Evolutionary conservation across 2,797 vertebrate species (phyloP).

Genomic region (Cirrhinus molitorella): DNA sequence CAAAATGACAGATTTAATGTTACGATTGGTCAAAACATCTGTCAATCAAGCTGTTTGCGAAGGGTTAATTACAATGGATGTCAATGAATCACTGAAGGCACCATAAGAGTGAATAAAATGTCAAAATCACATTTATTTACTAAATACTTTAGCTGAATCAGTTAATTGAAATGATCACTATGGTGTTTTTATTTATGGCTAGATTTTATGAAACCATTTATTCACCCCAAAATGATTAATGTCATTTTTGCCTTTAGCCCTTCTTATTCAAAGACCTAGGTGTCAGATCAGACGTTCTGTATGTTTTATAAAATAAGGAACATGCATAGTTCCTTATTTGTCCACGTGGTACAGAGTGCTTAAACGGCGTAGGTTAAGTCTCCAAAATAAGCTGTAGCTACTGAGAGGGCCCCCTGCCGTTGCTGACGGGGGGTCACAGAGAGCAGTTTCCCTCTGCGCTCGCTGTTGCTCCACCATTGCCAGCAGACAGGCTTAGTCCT

Average conservation of each 20-base stretch:
- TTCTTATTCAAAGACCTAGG: not conserved
- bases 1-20: no score
- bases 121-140: not conserved
- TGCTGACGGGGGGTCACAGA: constrained; percentile 16
- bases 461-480: constrained; percentile 10
- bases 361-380: not conserved
- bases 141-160: not conserved
- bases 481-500: constrained; percentile 8
- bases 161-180: not conserved
- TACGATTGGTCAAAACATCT: no score
- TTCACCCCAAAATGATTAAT: not conserved
- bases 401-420: not conserved
- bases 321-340: constrained; percentile 10
- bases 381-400: not conserved
- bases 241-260: not conserved
- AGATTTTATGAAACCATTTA: no score
- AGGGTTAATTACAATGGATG: no score
- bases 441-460: not conserved
- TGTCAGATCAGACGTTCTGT: not conserved
- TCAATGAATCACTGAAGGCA: not conserved
- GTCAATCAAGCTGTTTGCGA: no score
- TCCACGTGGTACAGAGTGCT: not conserved
- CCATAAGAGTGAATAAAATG: not conserved
- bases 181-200: not conserved
- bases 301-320: constrained; percentile 2